A percentile compares a stretch with the other conserved stretches of the same genome.
These are phyloP conservation scores for Albula goreensis DNA, from an alignment of 2,113 vertebrate species.

Conservation along the genomic window DNA sequence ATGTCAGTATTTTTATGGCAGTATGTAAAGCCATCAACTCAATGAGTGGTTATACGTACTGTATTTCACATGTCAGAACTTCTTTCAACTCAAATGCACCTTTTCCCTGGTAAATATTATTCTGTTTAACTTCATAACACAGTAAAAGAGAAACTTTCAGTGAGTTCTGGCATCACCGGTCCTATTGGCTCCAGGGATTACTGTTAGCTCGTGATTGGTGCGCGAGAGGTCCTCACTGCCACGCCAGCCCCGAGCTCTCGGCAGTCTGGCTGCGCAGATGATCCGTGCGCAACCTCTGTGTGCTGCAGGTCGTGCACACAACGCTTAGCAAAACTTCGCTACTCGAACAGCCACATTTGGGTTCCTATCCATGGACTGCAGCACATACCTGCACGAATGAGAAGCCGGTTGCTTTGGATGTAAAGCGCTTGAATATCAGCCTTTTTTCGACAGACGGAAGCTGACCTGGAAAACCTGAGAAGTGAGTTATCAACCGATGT, in stretches of 20 bases:
- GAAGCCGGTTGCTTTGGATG: neutral
- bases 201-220: conserved; percentile 48
- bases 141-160: neutral
- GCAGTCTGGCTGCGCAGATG: neutral
- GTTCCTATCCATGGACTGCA: neutral
- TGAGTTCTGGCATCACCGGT: neutral
- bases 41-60: neutral
- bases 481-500: neutral
- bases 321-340: neutral
- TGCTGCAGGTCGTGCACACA: neutral
- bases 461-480: neutral
- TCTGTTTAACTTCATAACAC: neutral
- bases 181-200: conserved; percentile 50
- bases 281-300: neutral
- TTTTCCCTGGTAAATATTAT: neutral
- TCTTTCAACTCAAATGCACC: neutral
- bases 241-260: conserved; percentile 15
- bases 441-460: neutral
- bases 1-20: neutral
- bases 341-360: neutral
- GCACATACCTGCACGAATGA: neutral
- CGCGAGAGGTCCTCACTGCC: neutral
- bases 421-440: neutral
- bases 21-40: neutral
- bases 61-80: neutral